Conservation (phyloP, 2,113 vertebrate species). For the Salvelinus namaycush region DNA sequence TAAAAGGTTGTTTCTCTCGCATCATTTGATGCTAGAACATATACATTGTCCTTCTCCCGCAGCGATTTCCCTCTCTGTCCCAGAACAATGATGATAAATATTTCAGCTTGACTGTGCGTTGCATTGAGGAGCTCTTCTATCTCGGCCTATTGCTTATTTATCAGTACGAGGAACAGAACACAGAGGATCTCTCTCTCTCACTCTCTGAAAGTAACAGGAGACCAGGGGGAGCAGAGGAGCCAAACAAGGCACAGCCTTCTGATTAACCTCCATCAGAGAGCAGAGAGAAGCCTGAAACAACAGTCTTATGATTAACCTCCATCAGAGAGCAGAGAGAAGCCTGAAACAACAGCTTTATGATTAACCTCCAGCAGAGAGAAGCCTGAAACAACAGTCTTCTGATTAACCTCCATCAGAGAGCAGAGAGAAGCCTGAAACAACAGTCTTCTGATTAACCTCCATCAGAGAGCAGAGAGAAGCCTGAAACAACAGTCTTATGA, state of each 20-base stretch:
- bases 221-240: background rate
- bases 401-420: too few relatives aligned
- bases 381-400: too few relatives aligned
- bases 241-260: background rate
- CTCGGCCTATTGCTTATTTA: slow-evolving; percentile 72
- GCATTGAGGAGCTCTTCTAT: slow-evolving; percentile 40
- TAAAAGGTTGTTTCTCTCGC: background rate
- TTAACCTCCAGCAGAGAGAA: too few relatives aligned
- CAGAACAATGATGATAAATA: slow-evolving; percentile 72
- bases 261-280: too few relatives aligned
- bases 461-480: too few relatives aligned
- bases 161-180: slow-evolving; percentile 56
- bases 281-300: background rate
- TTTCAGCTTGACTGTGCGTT: slow-evolving; percentile 50
- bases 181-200: slow-evolving; percentile 37
- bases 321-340: too few relatives aligned
- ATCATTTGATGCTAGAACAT: background rate
- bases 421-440: too few relatives aligned
- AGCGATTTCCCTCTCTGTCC: slow-evolving; percentile 28
- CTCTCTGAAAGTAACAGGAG: slow-evolving; percentile 29
- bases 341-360: too few relatives aligned
- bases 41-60: slow-evolving; percentile 15
- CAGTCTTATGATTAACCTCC: too few relatives aligned
- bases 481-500: too few relatives aligned
- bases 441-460: too few relatives aligned